Conservation (phyloP, 2,113 vertebrate genomes). For the Lamprologus ornatipinnis region DNA sequence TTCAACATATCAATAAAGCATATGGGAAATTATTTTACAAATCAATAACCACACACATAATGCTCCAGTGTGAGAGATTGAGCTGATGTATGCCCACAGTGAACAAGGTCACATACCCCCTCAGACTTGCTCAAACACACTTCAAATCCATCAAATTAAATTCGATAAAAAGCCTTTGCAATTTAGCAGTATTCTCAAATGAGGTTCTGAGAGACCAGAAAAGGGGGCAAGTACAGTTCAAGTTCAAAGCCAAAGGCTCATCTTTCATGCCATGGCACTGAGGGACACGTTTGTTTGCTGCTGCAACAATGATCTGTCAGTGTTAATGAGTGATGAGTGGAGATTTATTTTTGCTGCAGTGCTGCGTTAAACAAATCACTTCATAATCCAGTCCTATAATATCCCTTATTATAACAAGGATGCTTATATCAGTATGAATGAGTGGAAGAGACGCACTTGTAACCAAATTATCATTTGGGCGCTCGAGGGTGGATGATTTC, state of each 20-base stretch:
- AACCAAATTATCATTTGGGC: not conserved
- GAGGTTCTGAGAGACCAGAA: slow-evolving; percentile 6
- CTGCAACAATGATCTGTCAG: slow-evolving; percentile 34
- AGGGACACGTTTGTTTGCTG: slow-evolving; percentile 17
- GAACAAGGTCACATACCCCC: slow-evolving; percentile 31
- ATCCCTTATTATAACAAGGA: slow-evolving; percentile 20
- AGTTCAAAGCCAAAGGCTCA: slow-evolving; percentile 53
- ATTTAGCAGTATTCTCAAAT: slow-evolving; percentile 22
- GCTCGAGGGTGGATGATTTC: not conserved
- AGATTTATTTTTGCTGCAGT: slow-evolving; percentile 42
- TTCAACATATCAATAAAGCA: slow-evolving; percentile 24
- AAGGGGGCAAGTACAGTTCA: slow-evolving; percentile 45
- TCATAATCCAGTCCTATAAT: slow-evolving; percentile 20
- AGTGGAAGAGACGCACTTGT: not conserved
- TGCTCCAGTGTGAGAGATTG: not conserved
- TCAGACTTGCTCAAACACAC: slow-evolving; percentile 2
- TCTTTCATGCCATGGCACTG: slow-evolving; percentile 30
- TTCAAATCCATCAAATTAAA: slow-evolving; percentile 40
- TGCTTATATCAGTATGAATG: slow-evolving; percentile 11
- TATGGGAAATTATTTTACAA: not conserved
- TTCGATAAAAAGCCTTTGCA: not conserved
- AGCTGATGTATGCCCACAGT: not conserved
- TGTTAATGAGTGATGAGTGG: slow-evolving; percentile 48
- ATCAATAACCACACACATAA: slow-evolving; percentile 27
- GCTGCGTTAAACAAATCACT: slow-evolving; percentile 43